Conservation (phyloP, 64 coral and sea anemone species). For the Montipora foliosa region DNA sequence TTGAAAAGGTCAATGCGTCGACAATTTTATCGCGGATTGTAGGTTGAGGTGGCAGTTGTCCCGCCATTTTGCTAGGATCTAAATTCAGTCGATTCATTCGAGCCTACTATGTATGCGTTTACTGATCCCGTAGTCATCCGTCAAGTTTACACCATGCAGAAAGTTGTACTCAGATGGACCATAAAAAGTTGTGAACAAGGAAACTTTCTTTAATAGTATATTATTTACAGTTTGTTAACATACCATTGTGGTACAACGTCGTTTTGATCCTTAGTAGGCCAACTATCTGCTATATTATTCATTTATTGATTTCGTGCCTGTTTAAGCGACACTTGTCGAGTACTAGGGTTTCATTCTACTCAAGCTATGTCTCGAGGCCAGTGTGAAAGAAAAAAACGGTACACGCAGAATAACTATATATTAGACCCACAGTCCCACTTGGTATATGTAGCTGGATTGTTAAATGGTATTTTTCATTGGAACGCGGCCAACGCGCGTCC, state of each 20-base stretch:
- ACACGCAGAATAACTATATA: not conserved
- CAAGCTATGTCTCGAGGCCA: not conserved
- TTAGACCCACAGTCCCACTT: not conserved
- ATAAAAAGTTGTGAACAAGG: not conserved
- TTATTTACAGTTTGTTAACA: conserved; percentile 46
- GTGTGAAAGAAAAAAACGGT: not conserved
- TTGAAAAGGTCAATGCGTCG: no score
- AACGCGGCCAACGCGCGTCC: no score
- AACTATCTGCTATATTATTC: not conserved
- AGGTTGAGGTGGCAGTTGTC: no score
- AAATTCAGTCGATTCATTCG: no score
- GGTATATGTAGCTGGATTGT: no score
- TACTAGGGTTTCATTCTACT: not conserved
- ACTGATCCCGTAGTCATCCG: no score
- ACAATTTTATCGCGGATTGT: no score
- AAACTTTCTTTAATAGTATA: conserved; percentile 12
- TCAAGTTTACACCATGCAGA: no score
- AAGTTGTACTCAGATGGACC: no score
- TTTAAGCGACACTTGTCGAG: not conserved
- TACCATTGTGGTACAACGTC: conserved; percentile 61
- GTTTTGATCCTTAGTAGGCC: conserved; percentile 13
- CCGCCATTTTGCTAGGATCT: no score
- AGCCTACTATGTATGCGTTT: no score
- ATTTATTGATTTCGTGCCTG: not conserved
- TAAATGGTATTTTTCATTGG: no score